Evolutionary conservation across 2,797 vertebrate genomes (phyloP), one percentile per base, ranked within the genome.

Genomic region (Taenioides sp.): DNA sequence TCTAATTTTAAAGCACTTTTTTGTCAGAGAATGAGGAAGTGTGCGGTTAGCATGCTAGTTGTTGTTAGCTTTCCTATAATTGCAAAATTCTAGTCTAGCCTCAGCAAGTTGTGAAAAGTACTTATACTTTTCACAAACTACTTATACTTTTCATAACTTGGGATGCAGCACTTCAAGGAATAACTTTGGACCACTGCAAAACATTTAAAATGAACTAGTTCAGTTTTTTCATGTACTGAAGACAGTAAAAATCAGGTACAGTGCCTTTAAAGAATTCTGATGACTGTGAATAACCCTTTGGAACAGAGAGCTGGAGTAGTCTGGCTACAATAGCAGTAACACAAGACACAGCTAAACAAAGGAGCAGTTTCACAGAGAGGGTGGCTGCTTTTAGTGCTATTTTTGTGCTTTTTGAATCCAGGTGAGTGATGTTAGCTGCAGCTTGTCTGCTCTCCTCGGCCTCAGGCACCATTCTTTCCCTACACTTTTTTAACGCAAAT

Each of bases 311-410:
- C 12, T 14, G 43, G 43, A 74, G 61, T 75, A 72, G 63, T 62
- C 22, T 10, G 67, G 70, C 80, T 83, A 77, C 84, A 75, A 80
- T 70, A 78, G 86, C 70, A 78, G 76, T 75, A 81, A 80, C 76
- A 62, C 67, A 65, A 71, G 71, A 90, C 78, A 83, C 79, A 74
- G 75, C 79, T 83, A 86, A 90, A 92, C 88, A 92, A 91, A 88
- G 81, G 79, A 90, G 88, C 85, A 75, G 86, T 88, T 90, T 86
- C 90, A 92, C 89, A 91, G 89, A 89, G 86, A 88, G 84, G 91
- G 87, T 80, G 84, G 85, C 81, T 87, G 90, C 92, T 91, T 92
- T 94, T 92, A 91, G 89, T 91, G 90, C 92, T 92, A 92, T 94
- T 93, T 93, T 87, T 88, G 84, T 90, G 88, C 87, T 89, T 90